Conservation (phyloP, 2,888 invertebrate species). For the Selenia dentaria region DNA sequence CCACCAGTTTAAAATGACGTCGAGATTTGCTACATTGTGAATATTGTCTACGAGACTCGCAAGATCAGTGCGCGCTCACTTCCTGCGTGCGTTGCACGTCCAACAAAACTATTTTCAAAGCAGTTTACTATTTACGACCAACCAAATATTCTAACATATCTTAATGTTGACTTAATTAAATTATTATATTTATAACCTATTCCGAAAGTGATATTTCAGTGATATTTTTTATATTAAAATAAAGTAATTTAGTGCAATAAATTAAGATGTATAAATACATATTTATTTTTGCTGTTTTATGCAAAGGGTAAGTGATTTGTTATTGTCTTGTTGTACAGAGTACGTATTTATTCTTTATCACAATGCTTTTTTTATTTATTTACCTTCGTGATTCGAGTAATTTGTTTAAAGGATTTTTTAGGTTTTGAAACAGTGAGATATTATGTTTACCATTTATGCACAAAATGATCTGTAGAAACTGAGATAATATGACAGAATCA, state of each 20-base stretch:
- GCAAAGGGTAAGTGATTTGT: slow-evolving; percentile 29
- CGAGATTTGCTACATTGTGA: slow-evolving; percentile 22
- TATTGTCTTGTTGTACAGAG: background rate
- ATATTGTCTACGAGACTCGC: slow-evolving; percentile 13
- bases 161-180: slow-evolving; percentile 17
- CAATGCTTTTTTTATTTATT: no score
- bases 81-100: slow-evolving; percentile 31
- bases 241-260: slow-evolving; percentile 23
- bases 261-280: slow-evolving; percentile 26
- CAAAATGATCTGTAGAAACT: no score
- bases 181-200: slow-evolving; percentile 9
- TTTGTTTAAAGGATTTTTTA: no score
- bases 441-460: no score
- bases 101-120: slow-evolving; percentile 1
- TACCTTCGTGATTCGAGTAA: no score
- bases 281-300: slow-evolving; percentile 28
- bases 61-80: slow-evolving; percentile 22
- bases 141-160: slow-evolving; percentile 20
- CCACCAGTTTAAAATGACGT: slow-evolving; percentile 29
- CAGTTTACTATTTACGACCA: slow-evolving; percentile 8
- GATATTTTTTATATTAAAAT: slow-evolving; percentile 16
- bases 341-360: no score
- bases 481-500: no score
- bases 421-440: no score
- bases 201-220: slow-evolving; percentile 28